A percentile compares a stretch with the other conserved stretches of the same genome.
Conservation (phyloP, 2,113 vertebrate genomes). For the Isurus oxyrinchus region DNA sequence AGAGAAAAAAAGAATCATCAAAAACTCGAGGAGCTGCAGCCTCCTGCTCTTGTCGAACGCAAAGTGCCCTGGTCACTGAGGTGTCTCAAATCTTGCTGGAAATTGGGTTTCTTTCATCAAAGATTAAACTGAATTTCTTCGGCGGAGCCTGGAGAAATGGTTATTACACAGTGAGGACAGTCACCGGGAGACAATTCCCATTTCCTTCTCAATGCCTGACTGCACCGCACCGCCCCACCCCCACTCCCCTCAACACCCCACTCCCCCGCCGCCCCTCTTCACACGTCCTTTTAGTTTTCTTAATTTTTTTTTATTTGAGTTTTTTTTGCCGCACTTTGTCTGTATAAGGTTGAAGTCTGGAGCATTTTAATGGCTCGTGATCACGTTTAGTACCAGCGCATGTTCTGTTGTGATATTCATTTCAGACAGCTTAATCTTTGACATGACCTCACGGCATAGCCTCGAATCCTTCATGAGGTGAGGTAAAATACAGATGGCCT, state of each 20-base stretch:
- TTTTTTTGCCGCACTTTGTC: too few species aligned
- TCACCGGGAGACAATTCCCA: not conserved
- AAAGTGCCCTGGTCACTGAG: not conserved
- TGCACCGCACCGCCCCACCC: too few species aligned
- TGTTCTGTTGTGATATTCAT: slow-evolving; percentile 27
- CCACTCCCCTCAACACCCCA: too few species aligned
- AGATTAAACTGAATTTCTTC: not conserved
- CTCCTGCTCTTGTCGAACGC: not conserved
- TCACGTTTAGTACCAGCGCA: not conserved
- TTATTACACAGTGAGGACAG: not conserved
- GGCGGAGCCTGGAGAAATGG: not conserved
- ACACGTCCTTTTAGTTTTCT: not conserved
- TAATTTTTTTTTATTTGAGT: too few species aligned
- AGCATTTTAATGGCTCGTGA: not conserved
- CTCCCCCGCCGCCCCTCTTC: too few species aligned
- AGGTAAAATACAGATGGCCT: slow-evolving; percentile 23
- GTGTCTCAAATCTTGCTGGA: not conserved
- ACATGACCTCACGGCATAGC: slow-evolving; percentile 38
- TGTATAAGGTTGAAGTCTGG: not conserved
- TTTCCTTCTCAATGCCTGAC: not conserved
- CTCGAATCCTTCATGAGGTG: not conserved
- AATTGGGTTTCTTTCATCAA: not conserved
- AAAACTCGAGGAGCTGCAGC: not conserved
- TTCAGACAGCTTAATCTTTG: slow-evolving; percentile 42
- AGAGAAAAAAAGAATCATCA: not conserved